A percentile compares a stretch with the other conserved stretches of the same genome.
These are phyloP conservation scores for Cheilosia impressa DNA, from an alignment of 2,888 invertebrate species.

Conservation along the genomic window DNA sequence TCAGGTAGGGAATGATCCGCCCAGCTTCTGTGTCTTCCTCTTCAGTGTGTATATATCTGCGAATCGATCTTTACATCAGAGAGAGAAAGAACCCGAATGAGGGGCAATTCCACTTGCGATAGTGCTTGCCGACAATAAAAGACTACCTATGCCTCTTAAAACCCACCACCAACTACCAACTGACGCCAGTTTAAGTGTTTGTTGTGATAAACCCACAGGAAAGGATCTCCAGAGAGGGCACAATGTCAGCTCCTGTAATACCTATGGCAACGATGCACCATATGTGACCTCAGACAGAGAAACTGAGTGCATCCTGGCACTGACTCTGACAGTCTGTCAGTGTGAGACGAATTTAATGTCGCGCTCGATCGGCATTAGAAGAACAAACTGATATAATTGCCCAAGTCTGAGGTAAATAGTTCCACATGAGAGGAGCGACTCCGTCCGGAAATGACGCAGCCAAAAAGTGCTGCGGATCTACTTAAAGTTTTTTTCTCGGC, in stretches of 20 bases:
- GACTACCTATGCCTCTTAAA: not conserved
- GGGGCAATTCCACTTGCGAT: constrained; percentile 67
- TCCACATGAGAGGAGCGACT: constrained; percentile 57
- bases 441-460: constrained; percentile 69
- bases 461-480: constrained; percentile 63
- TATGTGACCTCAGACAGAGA: constrained; percentile 47
- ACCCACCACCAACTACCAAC: constrained; percentile 50
- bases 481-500: constrained; percentile 31
- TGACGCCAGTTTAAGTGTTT: constrained; percentile 75
- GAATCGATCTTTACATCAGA: constrained; percentile 68
- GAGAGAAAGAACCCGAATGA: constrained; percentile 47
- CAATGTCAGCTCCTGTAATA: constrained; percentile 59
- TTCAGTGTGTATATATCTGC: constrained; percentile 56
- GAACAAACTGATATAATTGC: constrained; percentile 54
- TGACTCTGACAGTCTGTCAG: constrained; percentile 49
- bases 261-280: constrained; percentile 39
- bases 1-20: constrained; percentile 74
- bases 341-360: constrained; percentile 60
- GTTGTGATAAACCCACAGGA: constrained; percentile 67
- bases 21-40: constrained; percentile 72
- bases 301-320: constrained; percentile 62
- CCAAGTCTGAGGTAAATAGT: constrained; percentile 53
- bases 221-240: constrained; percentile 52
- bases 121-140: constrained; percentile 29
- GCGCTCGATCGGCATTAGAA: constrained; percentile 39